Conservation (phyloP, 2,888 invertebrate species). For the Ormyrus pomaceus region DNA sequence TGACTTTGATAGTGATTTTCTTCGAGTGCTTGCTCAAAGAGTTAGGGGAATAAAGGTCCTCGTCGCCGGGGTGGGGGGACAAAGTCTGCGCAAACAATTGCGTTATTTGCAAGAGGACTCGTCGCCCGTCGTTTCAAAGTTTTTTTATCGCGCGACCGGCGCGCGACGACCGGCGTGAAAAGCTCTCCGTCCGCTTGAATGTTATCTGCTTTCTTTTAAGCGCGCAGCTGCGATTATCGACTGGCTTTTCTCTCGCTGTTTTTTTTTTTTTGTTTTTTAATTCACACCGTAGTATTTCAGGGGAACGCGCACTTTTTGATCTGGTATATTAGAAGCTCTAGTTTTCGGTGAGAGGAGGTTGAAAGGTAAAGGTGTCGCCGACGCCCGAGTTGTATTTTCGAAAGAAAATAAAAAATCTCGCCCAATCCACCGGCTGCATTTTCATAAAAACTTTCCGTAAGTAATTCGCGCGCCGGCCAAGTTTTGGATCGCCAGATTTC, state of each 20-base stretch:
- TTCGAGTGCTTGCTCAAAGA: no score
- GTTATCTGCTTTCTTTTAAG: no score
- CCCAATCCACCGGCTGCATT: constrained; percentile 22
- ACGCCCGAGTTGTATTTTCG: constrained; percentile 16
- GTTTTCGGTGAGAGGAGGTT: not conserved
- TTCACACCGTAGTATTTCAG: not conserved
- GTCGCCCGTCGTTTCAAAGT: no score
- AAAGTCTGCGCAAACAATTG: no score
- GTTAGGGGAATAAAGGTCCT: no score
- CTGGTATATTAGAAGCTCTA: not conserved
- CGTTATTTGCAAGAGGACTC: no score
- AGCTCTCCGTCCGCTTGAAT: no score
- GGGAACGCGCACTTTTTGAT: not conserved
- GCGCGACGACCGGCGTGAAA: no score
- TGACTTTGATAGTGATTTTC: not conserved
- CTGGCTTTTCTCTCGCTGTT: not conserved
- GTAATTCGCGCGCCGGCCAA: constrained; percentile 13
- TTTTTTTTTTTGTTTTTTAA: not conserved
- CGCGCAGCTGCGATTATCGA: no score
- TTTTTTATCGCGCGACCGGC: no score
- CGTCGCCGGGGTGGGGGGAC: no score
- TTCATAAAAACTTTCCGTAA: constrained; percentile 22
- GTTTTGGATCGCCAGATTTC: constrained; percentile 13
- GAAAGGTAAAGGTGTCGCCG: constrained; percentile 5
- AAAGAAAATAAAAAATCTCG: constrained; percentile 31